Evolutionary conservation across 2,113 vertebrate genomes (phyloP), one percentile per base, ranked within the genome.

Genomic region (Pipra filicauda): DNA sequence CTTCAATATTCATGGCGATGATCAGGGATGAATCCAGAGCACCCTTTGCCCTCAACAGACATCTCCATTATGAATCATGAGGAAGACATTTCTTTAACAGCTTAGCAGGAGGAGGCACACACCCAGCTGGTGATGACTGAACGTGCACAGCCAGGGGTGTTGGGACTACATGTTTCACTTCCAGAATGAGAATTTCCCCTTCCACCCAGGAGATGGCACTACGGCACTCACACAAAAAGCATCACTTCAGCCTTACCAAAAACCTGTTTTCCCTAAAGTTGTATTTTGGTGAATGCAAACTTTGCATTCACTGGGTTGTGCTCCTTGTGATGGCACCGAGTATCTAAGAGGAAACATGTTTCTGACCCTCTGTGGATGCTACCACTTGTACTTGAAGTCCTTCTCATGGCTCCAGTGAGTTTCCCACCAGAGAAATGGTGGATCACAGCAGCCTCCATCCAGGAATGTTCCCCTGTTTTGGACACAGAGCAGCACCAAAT

Each of bases 141-240:
- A 37, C 41, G 41, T 43, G 27, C 71, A n/a, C 9, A 11, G 46
- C 54, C 11, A 17, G 16, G 7, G 11, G 27, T 13, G 8, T 9
- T 41, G 0, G 0, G 44, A 55, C 19, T 76, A 58, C 19, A 35
- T 0, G 2, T 13, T 43, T 16, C 67, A 41, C 8, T 4, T 77
- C 76, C 73, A 59, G 43, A 76, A 33, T 5, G 35, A 78, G 73
- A 91, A 87, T 48, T 93, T 75, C 89, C 23, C 31, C n/a, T 76
- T 85, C 70, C 41, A 49, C 69, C 95, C 95, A 82, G 93, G 73
- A 96, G 91, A 37, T 94, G 93, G 95, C 95, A 94, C 79, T 70
- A 79, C 79, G 73, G 69, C 65, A 67, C 39, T 49, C 82, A 37
- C 48, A n/a, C 30, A 84, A 23, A 93, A 79, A 83, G 8, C 62